Base-by-base conservation (phyloP, 2,797 vertebrate species). In the Florisuga fusca region DNA sequence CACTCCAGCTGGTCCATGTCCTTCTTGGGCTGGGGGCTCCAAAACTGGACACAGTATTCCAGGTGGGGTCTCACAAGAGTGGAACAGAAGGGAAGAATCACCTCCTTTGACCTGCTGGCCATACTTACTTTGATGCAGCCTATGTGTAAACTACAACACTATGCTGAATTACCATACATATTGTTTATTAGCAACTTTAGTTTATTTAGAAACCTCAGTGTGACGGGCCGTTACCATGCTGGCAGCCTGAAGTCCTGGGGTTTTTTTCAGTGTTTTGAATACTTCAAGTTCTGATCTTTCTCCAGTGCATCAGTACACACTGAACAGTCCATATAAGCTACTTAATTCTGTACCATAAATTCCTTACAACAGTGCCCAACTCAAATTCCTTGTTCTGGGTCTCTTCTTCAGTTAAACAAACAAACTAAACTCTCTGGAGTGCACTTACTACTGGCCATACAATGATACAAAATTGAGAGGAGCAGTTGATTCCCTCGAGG, bases 391-490 rank as follows among this genome's bases (percentile, higher is more conserved):
- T 63, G 8, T 0, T 84, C 74, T 31, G 7, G 22, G 34, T 46
- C 74, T 66, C 38, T 76, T 87, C 83, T 67, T 85, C 54, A 69
- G 15, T 6, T 25, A 90, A 21, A 14, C 66, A 90, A 68, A 77
- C 26, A 59, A 72, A 46, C 18, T 25, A n/a, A 84, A 78, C 27
- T 73, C 85, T 84, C 59, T 1, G 1, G 34, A 84, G 18, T 15
- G 27, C 10, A 75, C 8, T 20, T 19, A 89, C 53, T 77, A 61
- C 15, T 31, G 20, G 31, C 36, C 57, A 74, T 74, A 81, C 23
- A 76, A 41, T 41, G 38, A 41, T 14, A 41, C 38, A 41, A 41
- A 41, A 41, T 41, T 41, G 38, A 41, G 38, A 41, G 38, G 38
- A 41, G 38, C 38, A 41, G 38, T 14, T 41, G 38, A 41, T 41